A percentile compares a stretch with the other conserved stretches of the same genome.
Conservation (phyloP, 2,113 vertebrate species). For the Copsychus sechellarum region DNA sequence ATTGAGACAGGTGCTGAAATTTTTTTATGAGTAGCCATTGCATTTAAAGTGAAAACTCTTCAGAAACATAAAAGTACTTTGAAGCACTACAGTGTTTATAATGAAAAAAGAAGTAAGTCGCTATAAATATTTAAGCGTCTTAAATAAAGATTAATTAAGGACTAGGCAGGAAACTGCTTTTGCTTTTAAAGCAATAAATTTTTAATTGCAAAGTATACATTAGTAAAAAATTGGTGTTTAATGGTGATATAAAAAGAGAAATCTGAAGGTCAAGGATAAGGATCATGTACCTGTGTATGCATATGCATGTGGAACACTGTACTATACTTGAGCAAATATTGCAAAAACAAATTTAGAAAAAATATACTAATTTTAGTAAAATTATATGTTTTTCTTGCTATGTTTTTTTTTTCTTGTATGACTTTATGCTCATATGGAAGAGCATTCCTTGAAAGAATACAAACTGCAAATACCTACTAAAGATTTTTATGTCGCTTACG, state of each 20-base stretch:
- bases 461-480: background rate
- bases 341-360: background rate
- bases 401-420: background rate
- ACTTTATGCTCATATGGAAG: background rate
- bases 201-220: slow-evolving; percentile 5
- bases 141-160: slow-evolving; percentile 38
- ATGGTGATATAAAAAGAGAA: background rate
- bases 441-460: background rate
- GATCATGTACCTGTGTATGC: background rate
- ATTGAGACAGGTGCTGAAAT: background rate
- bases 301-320: background rate
- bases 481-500: background rate
- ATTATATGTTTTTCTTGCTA: background rate
- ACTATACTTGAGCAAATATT: background rate
- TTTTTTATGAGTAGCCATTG: background rate
- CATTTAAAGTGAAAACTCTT: background rate
- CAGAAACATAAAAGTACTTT: background rate
- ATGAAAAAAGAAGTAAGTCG: background rate
- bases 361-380: background rate
- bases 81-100: background rate
- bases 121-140: slow-evolving; percentile 19
- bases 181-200: slow-evolving; percentile 5
- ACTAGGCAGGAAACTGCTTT: background rate
- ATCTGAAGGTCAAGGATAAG: background rate
- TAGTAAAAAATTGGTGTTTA: background rate